Evolutionary conservation across 2,888 invertebrate genomes (phyloP).

Genomic region (Dynastes hyllus): DNA sequence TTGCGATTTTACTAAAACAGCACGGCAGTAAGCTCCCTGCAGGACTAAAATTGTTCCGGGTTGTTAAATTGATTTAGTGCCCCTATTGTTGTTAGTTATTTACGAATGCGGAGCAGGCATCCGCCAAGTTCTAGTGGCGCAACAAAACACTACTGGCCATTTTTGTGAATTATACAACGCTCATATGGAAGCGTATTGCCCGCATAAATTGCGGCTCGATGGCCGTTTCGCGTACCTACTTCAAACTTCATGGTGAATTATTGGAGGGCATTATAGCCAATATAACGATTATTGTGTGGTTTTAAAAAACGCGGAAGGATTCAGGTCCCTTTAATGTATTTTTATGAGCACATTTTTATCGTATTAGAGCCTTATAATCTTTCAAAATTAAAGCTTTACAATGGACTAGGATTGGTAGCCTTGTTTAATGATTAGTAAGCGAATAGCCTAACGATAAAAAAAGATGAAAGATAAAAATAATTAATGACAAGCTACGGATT

Average conservation of each 20-base stretch:
- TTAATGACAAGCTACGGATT: too few relatives aligned
- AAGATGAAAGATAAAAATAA: too few relatives aligned
- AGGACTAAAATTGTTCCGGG: slow-evolving; percentile 26
- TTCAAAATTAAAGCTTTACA: neutral
- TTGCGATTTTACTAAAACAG: neutral
- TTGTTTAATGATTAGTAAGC: neutral
- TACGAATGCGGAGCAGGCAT: slow-evolving; percentile 3
- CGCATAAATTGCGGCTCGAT: slow-evolving; percentile 11
- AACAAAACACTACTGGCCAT: slow-evolving; percentile 15
- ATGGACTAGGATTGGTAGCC: neutral
- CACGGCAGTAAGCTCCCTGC: neutral
- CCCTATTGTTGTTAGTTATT: slow-evolving; percentile 31
- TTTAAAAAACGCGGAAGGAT: neutral
- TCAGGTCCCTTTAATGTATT: neutral
- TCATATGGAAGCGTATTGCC: slow-evolving; percentile 3
- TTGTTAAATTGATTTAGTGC: slow-evolving; percentile 35
- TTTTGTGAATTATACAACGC: slow-evolving; percentile 29
- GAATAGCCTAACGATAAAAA: too few relatives aligned
- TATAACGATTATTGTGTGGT: neutral
- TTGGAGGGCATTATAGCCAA: slow-evolving; percentile 8
- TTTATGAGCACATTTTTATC: neutral
- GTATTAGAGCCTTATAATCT: neutral
- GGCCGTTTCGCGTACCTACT: slow-evolving; percentile 9
- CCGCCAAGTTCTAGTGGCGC: slow-evolving; percentile 8
- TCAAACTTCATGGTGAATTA: slow-evolving; percentile 19